Evolutionary conservation across 2,888 invertebrate species (phyloP).

Genomic region (Rhagophthalmus giganteus): DNA sequence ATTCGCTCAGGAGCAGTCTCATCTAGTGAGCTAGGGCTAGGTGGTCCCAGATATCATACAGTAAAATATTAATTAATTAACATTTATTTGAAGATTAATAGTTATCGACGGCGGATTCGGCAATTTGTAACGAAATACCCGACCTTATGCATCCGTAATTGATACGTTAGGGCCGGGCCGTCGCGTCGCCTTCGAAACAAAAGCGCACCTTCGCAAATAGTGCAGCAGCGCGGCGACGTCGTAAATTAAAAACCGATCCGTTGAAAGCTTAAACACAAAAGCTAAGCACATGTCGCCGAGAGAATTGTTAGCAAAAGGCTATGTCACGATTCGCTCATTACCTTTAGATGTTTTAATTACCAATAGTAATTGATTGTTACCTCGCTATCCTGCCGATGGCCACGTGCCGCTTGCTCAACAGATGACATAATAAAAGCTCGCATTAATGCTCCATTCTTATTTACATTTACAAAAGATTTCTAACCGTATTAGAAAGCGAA

Average conservation of each 20-base stretch:
- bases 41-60: conserved; percentile 34
- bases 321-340: conserved; percentile 51
- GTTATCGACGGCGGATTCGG: conserved; percentile 20
- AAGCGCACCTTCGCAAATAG: conserved; percentile 5
- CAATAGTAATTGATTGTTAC: conserved; percentile 46
- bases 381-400: conserved; percentile 32
- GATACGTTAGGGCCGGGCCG: too few relatives aligned
- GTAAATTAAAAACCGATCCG: conserved; percentile 15
- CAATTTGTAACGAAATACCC: conserved; percentile 27
- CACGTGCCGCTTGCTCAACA: conserved; percentile 40
- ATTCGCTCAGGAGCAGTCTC: conserved; percentile 33
- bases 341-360: conserved; percentile 51
- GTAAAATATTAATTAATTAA: conserved; percentile 35
- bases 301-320: conserved; percentile 39
- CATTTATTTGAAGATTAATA: conserved; percentile 31
- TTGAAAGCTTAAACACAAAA: conserved; percentile 22
- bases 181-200: neutral
- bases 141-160: too few relatives aligned
- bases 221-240: conserved; percentile 4
- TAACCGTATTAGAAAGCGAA: conserved; percentile 11
- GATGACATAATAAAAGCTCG: conserved; percentile 31
- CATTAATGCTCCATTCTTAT: conserved; percentile 14
- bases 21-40: conserved; percentile 32
- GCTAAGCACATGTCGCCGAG: conserved; percentile 25
- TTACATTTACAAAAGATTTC: conserved; percentile 19